These are phyloP conservation scores for Tokudaia muenninki DNA, from an alignment of 2,797 vertebrate genomes.

Conservation along the genomic window DNA sequence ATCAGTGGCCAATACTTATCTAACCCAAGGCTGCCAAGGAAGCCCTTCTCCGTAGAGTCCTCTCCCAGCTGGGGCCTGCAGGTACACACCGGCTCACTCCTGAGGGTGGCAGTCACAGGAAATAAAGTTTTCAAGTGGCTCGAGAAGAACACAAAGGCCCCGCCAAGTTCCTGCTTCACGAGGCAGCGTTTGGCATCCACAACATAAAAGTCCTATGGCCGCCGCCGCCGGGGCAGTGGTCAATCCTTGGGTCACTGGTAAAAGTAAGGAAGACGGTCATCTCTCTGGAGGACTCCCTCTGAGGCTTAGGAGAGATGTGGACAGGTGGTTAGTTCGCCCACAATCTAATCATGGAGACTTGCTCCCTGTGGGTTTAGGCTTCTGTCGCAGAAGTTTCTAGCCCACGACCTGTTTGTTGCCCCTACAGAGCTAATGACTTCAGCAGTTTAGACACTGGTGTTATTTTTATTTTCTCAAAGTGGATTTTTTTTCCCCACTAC, in stretches of 20 bases:
- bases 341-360: not conserved
- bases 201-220: conserved; percentile 86
- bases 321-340: not conserved
- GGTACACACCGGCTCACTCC: conserved; percentile 89
- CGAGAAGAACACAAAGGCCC: conserved; percentile 87
- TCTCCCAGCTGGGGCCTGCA: conserved; percentile 78
- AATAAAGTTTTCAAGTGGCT: conserved; percentile 90
- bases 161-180: conserved; percentile 87
- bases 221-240: conserved; percentile 81
- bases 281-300: conserved; percentile 19
- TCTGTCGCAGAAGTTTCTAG: not conserved
- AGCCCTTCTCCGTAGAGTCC: conserved; percentile 84
- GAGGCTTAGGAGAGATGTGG: not conserved
- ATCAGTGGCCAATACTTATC: conserved; percentile 87
- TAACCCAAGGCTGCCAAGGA: conserved; percentile 86
- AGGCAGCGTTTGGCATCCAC: conserved; percentile 86
- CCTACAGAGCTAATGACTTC: conserved; percentile 34
- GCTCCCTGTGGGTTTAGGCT: not conserved
- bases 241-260: conserved; percentile 81
- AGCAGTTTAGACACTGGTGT: conserved; percentile 68
- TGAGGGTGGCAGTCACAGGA: conserved; percentile 86
- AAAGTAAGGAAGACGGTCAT: not conserved
- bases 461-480: conserved; percentile 79
- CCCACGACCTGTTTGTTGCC: not conserved
- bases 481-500: conserved; percentile 63